Conservation (phyloP, 2,113 vertebrate species). For the Muscicapa adusta region DNA sequence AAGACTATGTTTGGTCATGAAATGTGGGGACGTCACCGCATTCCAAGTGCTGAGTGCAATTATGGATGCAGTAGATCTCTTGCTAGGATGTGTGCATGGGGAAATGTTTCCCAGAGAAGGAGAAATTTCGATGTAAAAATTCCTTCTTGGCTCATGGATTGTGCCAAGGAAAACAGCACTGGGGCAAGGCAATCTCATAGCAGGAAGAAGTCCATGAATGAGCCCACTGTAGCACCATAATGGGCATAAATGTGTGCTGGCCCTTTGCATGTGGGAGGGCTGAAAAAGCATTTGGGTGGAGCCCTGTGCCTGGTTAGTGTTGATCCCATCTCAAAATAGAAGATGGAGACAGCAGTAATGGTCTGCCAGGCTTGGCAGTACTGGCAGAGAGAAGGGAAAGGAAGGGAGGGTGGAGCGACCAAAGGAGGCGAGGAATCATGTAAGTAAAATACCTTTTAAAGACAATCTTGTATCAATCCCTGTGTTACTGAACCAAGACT, state of each 20-base stretch:
- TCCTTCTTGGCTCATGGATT: neutral
- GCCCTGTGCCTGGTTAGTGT: neutral
- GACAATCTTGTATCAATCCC: neutral
- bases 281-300: neutral
- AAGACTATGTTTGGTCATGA: constrained; percentile 31
- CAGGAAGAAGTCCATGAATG: neutral
- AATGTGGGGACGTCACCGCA: neutral
- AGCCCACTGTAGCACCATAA: neutral
- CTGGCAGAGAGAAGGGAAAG: neutral
- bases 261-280: neutral
- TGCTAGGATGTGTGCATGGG: neutral
- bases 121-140: neutral
- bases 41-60: constrained; percentile 6
- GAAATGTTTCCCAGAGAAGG: neutral
- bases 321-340: neutral
- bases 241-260: neutral
- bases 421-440: neutral
- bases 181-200: neutral
- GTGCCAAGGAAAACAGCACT: neutral
- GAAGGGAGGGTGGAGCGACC: neutral
- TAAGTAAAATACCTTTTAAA: neutral
- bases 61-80: neutral
- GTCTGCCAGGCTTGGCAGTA: neutral
- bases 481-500: neutral
- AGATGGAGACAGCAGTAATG: neutral